Evolutionary conservation across 1,140 invertebrate genomes (phyloP), one percentile per base, ranked within the genome.

Genomic region (Meloidogyne floridensis): DNA sequence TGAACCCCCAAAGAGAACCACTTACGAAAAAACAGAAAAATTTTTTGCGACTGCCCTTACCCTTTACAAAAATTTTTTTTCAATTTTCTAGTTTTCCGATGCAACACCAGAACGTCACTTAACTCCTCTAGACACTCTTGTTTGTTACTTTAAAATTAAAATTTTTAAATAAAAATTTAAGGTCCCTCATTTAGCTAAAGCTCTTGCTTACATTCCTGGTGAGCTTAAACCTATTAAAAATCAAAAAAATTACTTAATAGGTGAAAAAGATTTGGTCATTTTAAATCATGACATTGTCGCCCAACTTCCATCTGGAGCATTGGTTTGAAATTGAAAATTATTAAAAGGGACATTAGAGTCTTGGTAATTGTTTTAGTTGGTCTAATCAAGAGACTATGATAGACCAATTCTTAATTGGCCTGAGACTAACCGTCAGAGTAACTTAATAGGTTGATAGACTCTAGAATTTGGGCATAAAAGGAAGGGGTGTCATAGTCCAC

Each of bases 221-320:
- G 32, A 32, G 32, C 32, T 32, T 32, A 32, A n/a, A n/a, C 0
- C 2, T 2, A 6, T 65, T 65, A 65, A n/a, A 7, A 15, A 15
- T 59, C n/a, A 7, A 65, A 65, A 65, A 65, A 65, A n/a, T n/a
- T n/a, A n/a, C 7, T n/a, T 65, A 5, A 5, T 93, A 82, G 92
- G 94, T 54, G 98, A 99, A 91, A 93, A 96, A 0, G 98, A 99
- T 92, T 91, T 99, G 84, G 93, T 99, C 0, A 94, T 99, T 65
- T 91, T 99, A 82, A 93, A 96, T 15, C 97, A 99, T 90, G 95
- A 98, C 84, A 92, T 99, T 69, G 94, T 93, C 15, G 95, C 98
- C 82, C 92, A 94, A 72, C 97, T 96, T 95, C 94, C 95, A 2
- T 95, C 97, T 89, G 94, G 94, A 11, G 93, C 92, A 70, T 82